Base-by-base conservation (phyloP, 2,888 invertebrate species). In the Hypolimnas misippus region DNA sequence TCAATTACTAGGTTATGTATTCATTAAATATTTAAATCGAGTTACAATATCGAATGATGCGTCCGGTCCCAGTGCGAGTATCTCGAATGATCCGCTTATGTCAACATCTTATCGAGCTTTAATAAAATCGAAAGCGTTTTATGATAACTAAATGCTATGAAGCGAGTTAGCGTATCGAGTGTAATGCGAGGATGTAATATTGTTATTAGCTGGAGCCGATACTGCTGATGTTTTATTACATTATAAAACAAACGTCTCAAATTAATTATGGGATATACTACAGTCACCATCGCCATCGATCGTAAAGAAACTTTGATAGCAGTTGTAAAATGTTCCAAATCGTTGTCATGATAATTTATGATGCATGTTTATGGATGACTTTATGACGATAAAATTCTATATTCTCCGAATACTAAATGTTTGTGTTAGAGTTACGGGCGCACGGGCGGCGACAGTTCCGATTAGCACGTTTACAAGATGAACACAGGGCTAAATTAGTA, bases 241-340 rank as follows among this genome's bases (percentile, higher is more conserved):
- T 83, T 87, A 89, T 92, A 92, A 92, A 92, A 89, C 90, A 91
- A 90, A 90, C 86, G 88, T 88, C 81, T 85, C 87, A 85, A 89
- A 90, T 90, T 92, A 91, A 92, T 92, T 91, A 91, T 86, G 82
- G 83, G 82, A 79, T 82, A 75, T 75, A 81, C 81, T 82, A 81
- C 83, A 87, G 83, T 86, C 82, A 82, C 75, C 84, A 83, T 89
- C 87, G 83, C 81, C 78, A 87, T 86, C 73, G 87, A 85, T 90
- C 91, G 85, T 91, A 91, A 91, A 91, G 84, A 78, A 84, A 81
- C 80, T 87, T 91, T 91, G 86, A 91, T 92, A 75, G 87, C 85
- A 73, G 91, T 80, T 92, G 89, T 92, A 91, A 92, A 92, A 92
- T 86, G 86, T 83, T 86, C 89, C 84, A 86, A 90, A 91, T 90